A percentile compares a stretch with the other conserved stretches of the same genome.
phyloP scores from a whole-genome alignment of 2,888 invertebrate genomes.

The Acrobasis repandana region DNA sequence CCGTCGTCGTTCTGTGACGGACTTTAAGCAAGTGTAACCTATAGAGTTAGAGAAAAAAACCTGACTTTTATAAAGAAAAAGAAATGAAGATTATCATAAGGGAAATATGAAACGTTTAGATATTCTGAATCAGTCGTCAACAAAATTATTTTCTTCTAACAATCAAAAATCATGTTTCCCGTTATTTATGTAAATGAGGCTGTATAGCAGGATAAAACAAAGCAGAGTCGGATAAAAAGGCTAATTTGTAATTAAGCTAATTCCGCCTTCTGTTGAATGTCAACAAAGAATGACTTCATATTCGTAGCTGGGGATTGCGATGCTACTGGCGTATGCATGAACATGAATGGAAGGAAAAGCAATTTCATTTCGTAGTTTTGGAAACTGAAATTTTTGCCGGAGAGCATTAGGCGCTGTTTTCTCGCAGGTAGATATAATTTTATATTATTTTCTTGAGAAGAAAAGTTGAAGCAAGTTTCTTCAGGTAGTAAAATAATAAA shows the following conservation, averaged over 20 bases:
- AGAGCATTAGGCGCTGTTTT: background rate
- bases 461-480: too few relatives aligned
- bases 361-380: slow-evolving; percentile 15
- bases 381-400: slow-evolving; percentile 8
- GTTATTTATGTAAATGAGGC: too few relatives aligned
- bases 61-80: too few relatives aligned
- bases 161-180: too few relatives aligned
- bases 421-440: background rate
- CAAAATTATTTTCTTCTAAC: too few relatives aligned
- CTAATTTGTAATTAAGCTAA: slow-evolving; percentile 14
- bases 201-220: background rate
- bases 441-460: background rate
- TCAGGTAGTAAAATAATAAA: too few relatives aligned
- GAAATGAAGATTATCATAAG: too few relatives aligned
- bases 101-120: too few relatives aligned
- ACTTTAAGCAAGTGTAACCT: too few relatives aligned
- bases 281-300: slow-evolving; percentile 7
- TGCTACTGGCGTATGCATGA: slow-evolving; percentile 1
- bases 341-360: slow-evolving; percentile 5
- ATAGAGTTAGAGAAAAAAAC: too few relatives aligned
- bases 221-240: slow-evolving; percentile 2
- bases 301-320: slow-evolving; percentile 6
- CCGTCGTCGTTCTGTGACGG: too few relatives aligned
- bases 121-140: too few relatives aligned
- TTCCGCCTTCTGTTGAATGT: slow-evolving; percentile 15